Evolutionary conservation across 2,797 vertebrate genomes (phyloP), one percentile per base, ranked within the genome.

Genomic region (Sebastolobus altivelis): DNA sequence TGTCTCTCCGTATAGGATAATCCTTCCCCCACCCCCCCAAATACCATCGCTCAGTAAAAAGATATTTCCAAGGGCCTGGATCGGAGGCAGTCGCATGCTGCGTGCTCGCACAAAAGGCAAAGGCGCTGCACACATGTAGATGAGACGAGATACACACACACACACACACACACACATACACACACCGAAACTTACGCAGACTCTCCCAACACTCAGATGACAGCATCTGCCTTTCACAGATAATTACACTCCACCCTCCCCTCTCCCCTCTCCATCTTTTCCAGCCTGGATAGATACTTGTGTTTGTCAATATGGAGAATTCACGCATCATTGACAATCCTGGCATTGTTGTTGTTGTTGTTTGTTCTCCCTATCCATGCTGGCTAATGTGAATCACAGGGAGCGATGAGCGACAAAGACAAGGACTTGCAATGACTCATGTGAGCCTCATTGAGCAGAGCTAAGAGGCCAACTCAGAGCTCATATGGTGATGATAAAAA

Each of bases 191-290:
- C 79, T 84, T 82, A 79, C 43, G 7, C 27, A 25, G 68, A 68
- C 59, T 72, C 62, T 75, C 86, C 82, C 88, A 72, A 87, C 87
- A 87, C 27, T 61, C 82, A 89, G 70, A 90, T 82, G 72, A 79
- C 65, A 87, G 84, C 84, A 85, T 92, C 85, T 93, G 90, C 82
- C 79, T 86, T 90, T 91, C 87, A 92, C 90, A 93, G 86, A 93
- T 90, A 93, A 93, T 89, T 91, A 91, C 80, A 69, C 86, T 65
- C 74, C 68, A 35, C 82, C 81, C 35, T 31, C 33, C 77, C 74
- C 60, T 81, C 67, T 84, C 65, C 4, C 74, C 60, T 81, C 67
- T 84, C 65, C 4, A 40, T 86, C 77, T 69, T 75, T 61, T 77
- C 62, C 61, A 73, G 83, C 76, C 73, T 58, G 75, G 31, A 35